Base-by-base conservation (phyloP, 2,888 invertebrate species). In the Marasmarcha lunaedactyla region DNA sequence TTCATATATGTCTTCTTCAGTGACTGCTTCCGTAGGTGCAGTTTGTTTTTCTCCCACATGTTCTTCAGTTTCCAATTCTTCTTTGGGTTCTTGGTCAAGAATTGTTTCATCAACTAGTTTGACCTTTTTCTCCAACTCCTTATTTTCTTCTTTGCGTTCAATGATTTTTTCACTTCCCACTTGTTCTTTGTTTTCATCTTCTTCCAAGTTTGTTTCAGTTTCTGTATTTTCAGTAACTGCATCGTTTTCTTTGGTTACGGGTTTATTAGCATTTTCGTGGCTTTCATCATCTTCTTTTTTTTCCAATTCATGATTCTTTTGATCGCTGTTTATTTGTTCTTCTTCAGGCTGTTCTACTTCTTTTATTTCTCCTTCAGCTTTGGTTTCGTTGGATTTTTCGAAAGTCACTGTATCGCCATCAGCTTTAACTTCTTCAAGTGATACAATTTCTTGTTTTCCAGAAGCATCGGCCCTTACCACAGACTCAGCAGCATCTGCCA, bases 1-100 rank as follows among this genome's bases (percentile, higher is more conserved):
- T 48, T 50, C 58, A 25, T 43, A 50, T 35, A 43, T 49, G 14
- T 15, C 27, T 14, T 44, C 39, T 42, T 51, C 39, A 7, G 38
- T 39, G 25, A 42, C 26, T 11, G 41, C 6, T 15, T 48, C 41
- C 11, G 41, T 43, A 1, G 43, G 43, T 36, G 51, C 52, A 36
- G 46, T 47, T 13, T 45, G 40, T 10, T 42, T 44, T 9, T 20
- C 44, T 9, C 20, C 43, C 35, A 42, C 40, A 7, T 46, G 46
- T 33, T 39, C 46, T 10, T 35, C 41, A 7, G 6, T 11, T 33
- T 39, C 38, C 25, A n/a, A 42, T 26, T 30, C 10, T 30, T 30
- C 30, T 11, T 30, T n/a, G 25, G 9, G 5, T 25, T 25, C 6
- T 25, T 25, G 6, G 10, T n/a, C 30, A 7, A 3, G 6, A 20